A percentile compares a stretch with the other conserved stretches of the same genome.
Conservation (phyloP, 2,797 vertebrate species). For the Bovichtus variegatus region DNA sequence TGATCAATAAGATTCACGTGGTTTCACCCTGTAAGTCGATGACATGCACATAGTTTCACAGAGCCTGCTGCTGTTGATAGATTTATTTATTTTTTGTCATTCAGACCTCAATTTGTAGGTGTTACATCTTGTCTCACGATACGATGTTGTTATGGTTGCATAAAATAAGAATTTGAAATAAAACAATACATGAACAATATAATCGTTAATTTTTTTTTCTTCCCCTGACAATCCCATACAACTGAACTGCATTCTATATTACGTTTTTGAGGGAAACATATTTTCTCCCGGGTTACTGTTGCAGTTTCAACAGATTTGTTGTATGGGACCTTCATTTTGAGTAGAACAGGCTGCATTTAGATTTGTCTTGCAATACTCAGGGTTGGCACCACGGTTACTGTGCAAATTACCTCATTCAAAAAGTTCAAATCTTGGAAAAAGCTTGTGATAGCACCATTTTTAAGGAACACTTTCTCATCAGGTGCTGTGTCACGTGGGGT, state of each 20-base stretch:
- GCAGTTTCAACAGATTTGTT: too few relatives aligned
- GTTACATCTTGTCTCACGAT: background rate
- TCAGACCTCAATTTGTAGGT: background rate
- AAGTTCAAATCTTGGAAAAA: background rate
- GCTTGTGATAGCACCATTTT: background rate
- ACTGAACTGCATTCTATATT: too few relatives aligned
- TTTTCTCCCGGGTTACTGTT: too few relatives aligned
- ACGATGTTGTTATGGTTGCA: background rate
- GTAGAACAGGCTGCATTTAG: too few relatives aligned
- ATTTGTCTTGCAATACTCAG: background rate
- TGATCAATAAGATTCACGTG: slow-evolving; percentile 52
- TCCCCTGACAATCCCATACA: background rate
- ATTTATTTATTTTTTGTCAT: slow-evolving; percentile 5
- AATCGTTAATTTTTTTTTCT: background rate
- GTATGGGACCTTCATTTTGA: too few relatives aligned
- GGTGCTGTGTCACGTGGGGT: slow-evolving; percentile 7
- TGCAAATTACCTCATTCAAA: background rate
- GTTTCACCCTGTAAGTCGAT: slow-evolving; percentile 33
- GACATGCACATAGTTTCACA: background rate
- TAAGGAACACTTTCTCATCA: background rate
- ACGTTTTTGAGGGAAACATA: too few relatives aligned
- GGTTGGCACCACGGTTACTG: background rate
- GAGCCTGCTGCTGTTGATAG: background rate
- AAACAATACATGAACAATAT: background rate
- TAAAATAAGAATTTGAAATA: background rate